Percentiles rank a stretch among this genome's conserved stretches.
Conservation (phyloP, 2,797 vertebrate genomes). For the Enteromius treurensis region DNA sequence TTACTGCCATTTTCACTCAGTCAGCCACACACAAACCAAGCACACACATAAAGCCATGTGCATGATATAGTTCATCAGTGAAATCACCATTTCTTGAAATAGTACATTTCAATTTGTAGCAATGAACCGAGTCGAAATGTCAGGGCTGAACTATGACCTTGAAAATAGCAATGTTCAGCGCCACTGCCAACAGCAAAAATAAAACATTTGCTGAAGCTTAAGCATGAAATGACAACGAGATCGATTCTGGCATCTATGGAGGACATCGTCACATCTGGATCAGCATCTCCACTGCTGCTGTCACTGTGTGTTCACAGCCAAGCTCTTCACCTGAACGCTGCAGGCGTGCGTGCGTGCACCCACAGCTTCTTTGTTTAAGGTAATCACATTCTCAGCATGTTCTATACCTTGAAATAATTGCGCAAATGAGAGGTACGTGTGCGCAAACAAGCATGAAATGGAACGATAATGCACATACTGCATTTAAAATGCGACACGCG, state of each 20-base stretch:
- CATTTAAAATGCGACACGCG: neutral
- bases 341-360: slow-evolving; percentile 51
- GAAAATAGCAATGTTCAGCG: slow-evolving; percentile 5
- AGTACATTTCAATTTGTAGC: slow-evolving; percentile 43
- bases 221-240: neutral
- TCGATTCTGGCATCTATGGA: neutral
- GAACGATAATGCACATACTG: slow-evolving; percentile 2
- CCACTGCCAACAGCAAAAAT: neutral
- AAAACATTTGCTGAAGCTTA: slow-evolving; percentile 6
- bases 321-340: slow-evolving; percentile 66
- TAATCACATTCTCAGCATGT: slow-evolving; percentile 69
- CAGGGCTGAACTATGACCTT: slow-evolving; percentile 40
- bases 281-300: slow-evolving; percentile 19
- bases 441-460: slow-evolving; percentile 2
- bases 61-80: neutral
- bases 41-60: slow-evolving; percentile 26
- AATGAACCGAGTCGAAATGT: slow-evolving; percentile 27
- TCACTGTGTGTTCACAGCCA: slow-evolving; percentile 51
- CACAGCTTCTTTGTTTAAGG: slow-evolving; percentile 74
- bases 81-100: slow-evolving; percentile 4
- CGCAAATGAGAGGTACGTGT: neutral
- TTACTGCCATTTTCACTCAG: slow-evolving; percentile 69
- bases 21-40: slow-evolving; percentile 51
- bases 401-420: slow-evolving; percentile 64
- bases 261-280: slow-evolving; percentile 16